A percentile compares a stretch with the other conserved stretches of the same genome.
These are phyloP conservation scores for Cryptosula pallasiana DNA, from an alignment of 2,888 invertebrate genomes.

Conservation along the genomic window DNA sequence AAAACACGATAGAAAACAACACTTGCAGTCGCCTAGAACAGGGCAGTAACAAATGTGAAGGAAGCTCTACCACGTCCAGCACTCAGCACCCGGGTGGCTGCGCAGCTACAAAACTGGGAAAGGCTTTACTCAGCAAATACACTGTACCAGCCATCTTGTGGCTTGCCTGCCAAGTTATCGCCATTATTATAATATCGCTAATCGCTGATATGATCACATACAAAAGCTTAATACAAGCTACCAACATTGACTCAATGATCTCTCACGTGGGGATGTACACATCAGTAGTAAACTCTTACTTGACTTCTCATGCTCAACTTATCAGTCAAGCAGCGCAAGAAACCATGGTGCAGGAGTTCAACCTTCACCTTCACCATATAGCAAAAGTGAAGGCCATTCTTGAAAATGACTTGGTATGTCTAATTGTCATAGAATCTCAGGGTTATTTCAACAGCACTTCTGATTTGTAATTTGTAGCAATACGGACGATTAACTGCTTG, in stretches of 20 bases:
- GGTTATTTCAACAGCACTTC: too few relatives aligned
- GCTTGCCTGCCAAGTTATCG: not conserved
- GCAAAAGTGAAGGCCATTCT: not conserved
- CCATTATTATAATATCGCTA: not conserved
- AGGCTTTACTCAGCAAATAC: slow-evolving; percentile 9
- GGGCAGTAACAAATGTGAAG: not conserved
- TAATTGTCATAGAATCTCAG: too few relatives aligned
- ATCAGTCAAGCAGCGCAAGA: slow-evolving; percentile 4
- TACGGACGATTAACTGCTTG: too few relatives aligned
- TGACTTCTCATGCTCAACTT: slow-evolving; percentile 1
- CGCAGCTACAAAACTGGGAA: not conserved
- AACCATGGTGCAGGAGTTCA: slow-evolving; percentile 3
- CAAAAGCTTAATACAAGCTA: not conserved
- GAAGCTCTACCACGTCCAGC: not conserved
- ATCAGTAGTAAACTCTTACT: slow-evolving; percentile 15
- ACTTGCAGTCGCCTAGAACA: too few relatives aligned
- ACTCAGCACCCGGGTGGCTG: not conserved
- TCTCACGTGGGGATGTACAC: slow-evolving; percentile 20
- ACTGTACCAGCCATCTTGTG: not conserved
- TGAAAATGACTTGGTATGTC: slow-evolving; percentile 14
- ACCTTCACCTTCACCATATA: slow-evolving; percentile 20
- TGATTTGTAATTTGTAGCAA: too few relatives aligned
- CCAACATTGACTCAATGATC: slow-evolving; percentile 19
- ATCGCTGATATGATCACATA: not conserved
- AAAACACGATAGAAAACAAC: too few relatives aligned